phyloP scores from a whole-genome alignment of 2,113 vertebrate species.

The Seriola dumerili region DNA sequence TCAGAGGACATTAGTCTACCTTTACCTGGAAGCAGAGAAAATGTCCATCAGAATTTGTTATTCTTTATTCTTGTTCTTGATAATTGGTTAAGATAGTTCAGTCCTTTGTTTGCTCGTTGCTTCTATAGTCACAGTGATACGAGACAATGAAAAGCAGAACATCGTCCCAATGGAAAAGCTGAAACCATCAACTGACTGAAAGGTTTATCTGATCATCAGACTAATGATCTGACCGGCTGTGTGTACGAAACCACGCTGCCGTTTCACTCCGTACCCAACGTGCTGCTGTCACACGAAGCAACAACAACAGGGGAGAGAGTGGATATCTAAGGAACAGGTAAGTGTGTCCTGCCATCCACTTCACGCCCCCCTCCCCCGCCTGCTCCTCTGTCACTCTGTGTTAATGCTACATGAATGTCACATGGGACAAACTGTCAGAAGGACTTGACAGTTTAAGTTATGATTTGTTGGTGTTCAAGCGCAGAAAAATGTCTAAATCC shows the following conservation, averaged over 20 bases:
- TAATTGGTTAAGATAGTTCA: no score
- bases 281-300: neutral
- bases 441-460: conserved; percentile 5
- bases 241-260: neutral
- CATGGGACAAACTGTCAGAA: conserved; percentile 24
- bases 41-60: no score
- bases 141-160: no score
- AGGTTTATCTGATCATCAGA: no score
- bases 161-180: no score
- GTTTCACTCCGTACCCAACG: neutral
- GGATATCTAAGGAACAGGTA: neutral
- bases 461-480: neutral
- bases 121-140: no score
- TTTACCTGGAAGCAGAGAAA: no score
- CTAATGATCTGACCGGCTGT: no score
- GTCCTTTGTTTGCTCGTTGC: no score
- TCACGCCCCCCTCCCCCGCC: neutral
- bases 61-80: no score
- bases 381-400: conserved; percentile 22
- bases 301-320: neutral
- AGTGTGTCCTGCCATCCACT: conserved; percentile 3
- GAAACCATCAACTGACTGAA: no score
- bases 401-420: conserved; percentile 21
- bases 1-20: no score
- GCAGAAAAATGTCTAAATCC: neutral